These are phyloP conservation scores for Crematogaster levior DNA, from an alignment of 2,888 invertebrate species.

Conservation along the genomic window DNA sequence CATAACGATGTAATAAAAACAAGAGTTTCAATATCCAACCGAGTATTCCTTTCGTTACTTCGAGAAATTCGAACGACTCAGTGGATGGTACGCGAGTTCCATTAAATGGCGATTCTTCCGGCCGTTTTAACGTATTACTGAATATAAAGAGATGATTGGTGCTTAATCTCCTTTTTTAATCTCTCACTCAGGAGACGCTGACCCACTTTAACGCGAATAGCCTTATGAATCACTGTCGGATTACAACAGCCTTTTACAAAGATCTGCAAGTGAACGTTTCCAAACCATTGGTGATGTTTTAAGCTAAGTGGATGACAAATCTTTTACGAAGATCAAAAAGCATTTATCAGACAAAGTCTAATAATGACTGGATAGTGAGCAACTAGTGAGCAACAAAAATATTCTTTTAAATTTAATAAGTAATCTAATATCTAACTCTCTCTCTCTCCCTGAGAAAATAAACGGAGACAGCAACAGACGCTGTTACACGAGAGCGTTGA, in stretches of 20 bases:
- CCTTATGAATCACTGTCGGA: constrained; percentile 61
- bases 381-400: not conserved
- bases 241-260: constrained; percentile 51
- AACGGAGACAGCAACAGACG: not conserved
- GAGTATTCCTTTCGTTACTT: constrained; percentile 34
- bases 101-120: constrained; percentile 56
- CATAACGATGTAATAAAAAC: constrained; percentile 54
- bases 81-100: constrained; percentile 26
- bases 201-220: constrained; percentile 59
- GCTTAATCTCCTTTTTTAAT: constrained; percentile 59
- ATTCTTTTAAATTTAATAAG: not conserved
- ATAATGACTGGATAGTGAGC: not conserved
- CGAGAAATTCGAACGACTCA: constrained; percentile 33
- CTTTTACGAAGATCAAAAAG: constrained; percentile 1
- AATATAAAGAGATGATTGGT: constrained; percentile 46
- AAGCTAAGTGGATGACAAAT: constrained; percentile 35
- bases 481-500: constrained; percentile 13
- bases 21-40: constrained; percentile 38
- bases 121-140: constrained; percentile 52
- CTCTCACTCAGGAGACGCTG: constrained; percentile 52
- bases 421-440: constrained; percentile 21
- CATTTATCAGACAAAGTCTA: not conserved
- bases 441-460: not conserved
- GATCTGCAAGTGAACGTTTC: constrained; percentile 42
- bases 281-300: constrained; percentile 30